Evolutionary conservation across 2,888 invertebrate species (phyloP).

Genomic region (Rhingia rostrata): DNA sequence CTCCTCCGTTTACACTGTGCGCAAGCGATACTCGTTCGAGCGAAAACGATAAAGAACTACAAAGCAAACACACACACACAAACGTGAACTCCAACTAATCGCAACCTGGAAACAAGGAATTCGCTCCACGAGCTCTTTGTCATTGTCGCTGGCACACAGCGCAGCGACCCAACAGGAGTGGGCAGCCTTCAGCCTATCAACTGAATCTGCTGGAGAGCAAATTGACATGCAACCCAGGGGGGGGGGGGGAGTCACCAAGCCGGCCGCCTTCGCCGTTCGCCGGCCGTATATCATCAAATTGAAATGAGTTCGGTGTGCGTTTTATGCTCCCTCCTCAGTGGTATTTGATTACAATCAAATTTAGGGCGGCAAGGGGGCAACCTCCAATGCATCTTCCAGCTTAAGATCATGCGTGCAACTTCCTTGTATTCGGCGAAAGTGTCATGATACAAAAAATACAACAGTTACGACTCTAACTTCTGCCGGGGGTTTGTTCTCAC

Average conservation of each 20-base stretch:
- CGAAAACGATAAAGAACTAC: slow-evolving; percentile 53
- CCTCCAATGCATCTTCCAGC: slow-evolving; percentile 30
- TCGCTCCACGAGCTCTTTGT: slow-evolving; percentile 52
- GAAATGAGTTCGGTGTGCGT: slow-evolving; percentile 33
- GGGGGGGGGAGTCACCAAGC: slow-evolving; percentile 13
- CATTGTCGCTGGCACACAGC: slow-evolving; percentile 25
- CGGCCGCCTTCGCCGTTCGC: slow-evolving; percentile 26
- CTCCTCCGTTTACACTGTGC: neutral
- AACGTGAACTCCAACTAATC: slow-evolving; percentile 54
- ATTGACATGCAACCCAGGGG: slow-evolving; percentile 67
- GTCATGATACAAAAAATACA: slow-evolving; percentile 41
- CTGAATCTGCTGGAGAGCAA: slow-evolving; percentile 47
- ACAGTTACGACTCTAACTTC: slow-evolving; percentile 30
- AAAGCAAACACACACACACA: slow-evolving; percentile 6
- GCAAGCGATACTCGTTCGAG: slow-evolving; percentile 65
- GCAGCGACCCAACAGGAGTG: slow-evolving; percentile 58
- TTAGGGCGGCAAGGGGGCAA: slow-evolving; percentile 6
- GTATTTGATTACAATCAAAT: slow-evolving; percentile 70
- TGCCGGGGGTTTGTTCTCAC: slow-evolving; percentile 46
- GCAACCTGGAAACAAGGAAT: slow-evolving; percentile 65
- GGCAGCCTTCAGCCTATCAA: slow-evolving; percentile 69
- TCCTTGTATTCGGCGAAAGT: slow-evolving; percentile 42
- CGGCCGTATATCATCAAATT: slow-evolving; percentile 40
- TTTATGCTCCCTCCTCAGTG: slow-evolving; percentile 2
- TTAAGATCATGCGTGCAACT: slow-evolving; percentile 61